Conservation (phyloP, 2,113 vertebrate genomes). For the Oreochromis spilurus region DNA sequence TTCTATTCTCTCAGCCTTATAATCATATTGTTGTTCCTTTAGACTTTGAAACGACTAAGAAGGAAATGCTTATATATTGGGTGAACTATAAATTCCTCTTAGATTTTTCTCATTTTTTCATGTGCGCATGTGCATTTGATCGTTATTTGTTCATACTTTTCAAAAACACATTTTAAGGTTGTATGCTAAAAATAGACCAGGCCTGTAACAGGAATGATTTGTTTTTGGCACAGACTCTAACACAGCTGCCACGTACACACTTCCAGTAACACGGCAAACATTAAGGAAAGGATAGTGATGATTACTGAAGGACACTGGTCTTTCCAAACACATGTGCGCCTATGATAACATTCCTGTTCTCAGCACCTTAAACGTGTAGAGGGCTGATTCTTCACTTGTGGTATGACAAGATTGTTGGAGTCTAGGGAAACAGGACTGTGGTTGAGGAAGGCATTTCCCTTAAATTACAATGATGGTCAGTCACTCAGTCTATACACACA, state of each 20-base stretch:
- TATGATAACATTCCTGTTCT: conserved; percentile 40
- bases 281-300: conserved; percentile 3
- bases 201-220: background rate
- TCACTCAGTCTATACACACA: background rate
- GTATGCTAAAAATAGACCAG: conserved; percentile 5
- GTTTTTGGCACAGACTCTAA: background rate
- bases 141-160: background rate
- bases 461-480: conserved; percentile 41
- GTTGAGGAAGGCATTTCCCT: conserved; percentile 62
- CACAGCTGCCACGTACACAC: conserved; percentile 3
- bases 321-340: conserved; percentile 37
- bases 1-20: background rate
- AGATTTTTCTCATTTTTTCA: background rate
- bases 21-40: background rate
- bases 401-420: conserved; percentile 37
- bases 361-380: conserved; percentile 20
- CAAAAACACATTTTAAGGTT: background rate
- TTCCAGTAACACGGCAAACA: background rate
- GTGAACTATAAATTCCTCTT: background rate
- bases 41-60: background rate
- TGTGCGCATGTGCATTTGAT: background rate
- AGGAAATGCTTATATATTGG: background rate
- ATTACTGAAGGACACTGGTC: conserved; percentile 11
- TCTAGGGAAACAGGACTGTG: conserved; percentile 50
- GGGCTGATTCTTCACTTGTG: conserved; percentile 25